Evolutionary conservation across 2,113 vertebrate genomes (phyloP).

Genomic region (Cariama cristata): DNA sequence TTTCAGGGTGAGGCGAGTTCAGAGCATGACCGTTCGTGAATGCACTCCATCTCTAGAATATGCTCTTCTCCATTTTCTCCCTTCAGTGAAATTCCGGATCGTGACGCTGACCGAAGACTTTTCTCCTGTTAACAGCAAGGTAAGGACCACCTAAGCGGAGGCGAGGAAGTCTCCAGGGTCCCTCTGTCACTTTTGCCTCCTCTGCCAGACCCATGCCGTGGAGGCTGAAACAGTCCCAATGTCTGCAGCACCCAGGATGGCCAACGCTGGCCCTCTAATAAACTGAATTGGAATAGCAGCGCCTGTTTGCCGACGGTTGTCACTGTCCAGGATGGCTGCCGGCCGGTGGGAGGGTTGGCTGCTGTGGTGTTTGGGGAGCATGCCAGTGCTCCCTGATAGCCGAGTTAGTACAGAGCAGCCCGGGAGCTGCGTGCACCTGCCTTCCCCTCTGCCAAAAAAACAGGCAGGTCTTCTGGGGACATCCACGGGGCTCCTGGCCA

Average conservation of each 20-base stretch:
- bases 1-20: background rate
- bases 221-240: background rate
- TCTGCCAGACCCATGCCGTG: background rate
- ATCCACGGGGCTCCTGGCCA: background rate
- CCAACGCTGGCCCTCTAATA: rapidly evolving
- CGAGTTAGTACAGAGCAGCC: background rate
- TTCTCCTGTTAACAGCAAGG: conserved; percentile 23
- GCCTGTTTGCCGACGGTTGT: rapidly evolving
- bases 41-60: rapidly evolving
- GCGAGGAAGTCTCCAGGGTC: background rate
- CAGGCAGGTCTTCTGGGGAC: background rate
- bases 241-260: background rate
- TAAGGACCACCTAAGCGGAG: background rate
- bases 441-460: background rate
- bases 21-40: rapidly evolving
- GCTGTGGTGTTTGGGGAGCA: background rate
- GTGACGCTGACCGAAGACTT: conserved; percentile 37
- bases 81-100: conserved; percentile 58
- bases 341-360: background rate
- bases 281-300: background rate
- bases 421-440: background rate
- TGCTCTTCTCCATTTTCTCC: background rate
- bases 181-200: background rate
- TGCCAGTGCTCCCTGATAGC: background rate
- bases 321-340: background rate